Base-by-base conservation (phyloP, 1,140 invertebrate species). In the Aplysia californica region DNA sequence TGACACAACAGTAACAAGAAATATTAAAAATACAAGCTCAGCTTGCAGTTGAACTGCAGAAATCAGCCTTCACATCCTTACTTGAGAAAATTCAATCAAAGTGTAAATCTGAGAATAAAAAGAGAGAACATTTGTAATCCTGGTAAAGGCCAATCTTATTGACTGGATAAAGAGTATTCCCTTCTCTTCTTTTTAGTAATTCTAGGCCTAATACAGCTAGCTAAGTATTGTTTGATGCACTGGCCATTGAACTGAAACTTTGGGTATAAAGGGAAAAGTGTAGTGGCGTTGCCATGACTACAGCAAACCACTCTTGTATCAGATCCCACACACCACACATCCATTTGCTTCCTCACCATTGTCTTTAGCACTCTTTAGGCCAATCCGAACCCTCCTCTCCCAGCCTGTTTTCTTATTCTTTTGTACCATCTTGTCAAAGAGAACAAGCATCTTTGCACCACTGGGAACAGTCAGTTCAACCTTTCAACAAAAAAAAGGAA, bases 391-490 rank as follows among this genome's bases (percentile, higher is more conserved):
- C 26, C 81, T 59, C 68, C 85, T 82, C 64, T 86, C 79, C 83
- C 80, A 88, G 6, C 87, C 86, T 5, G 85, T 87, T 61, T 83
- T 84, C 74, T 87, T 88, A 67, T 87, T 88, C 72, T 87, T 87
- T 79, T 87, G 87, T n/a, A 85, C 79, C 78, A 82, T 84, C 56
- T 80, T 80, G 15, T 83, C 80, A 73, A 87, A 80, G 18, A 75
- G 78, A 3, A 87, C 73, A 23, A 76, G 31, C 61, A 86, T 78
- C 18, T 61, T 81, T 2, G 77, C 75, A 18, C 77, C 80, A 61
- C 65, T 73, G 31, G 71, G 79, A 23, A 81, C 75, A 55, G 69
- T 77, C 75, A 86, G 76, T 26, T 79, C 80, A 21, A 83, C 66
- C 86, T 87, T 39, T 26, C 79, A 83, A 26, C 35, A 29, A 38